Evolutionary conservation across 2,113 vertebrate species (phyloP).

Genomic region (Xerus inauris): DNA sequence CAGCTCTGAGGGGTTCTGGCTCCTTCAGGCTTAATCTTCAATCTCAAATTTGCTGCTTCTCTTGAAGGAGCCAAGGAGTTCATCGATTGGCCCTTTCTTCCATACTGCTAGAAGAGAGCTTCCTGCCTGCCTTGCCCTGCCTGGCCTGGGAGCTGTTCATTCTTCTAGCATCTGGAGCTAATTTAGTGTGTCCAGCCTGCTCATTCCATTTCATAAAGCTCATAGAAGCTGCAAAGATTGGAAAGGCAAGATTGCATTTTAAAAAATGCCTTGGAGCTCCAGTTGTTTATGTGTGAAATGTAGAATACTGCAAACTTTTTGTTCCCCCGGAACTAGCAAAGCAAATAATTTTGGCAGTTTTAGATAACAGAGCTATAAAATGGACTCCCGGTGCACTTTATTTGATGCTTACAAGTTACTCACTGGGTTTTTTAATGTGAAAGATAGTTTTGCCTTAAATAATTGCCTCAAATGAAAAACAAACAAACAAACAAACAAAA

Average conservation of each 20-base stretch:
- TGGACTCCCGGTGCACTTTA: conserved; percentile 30
- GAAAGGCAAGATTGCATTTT: neutral
- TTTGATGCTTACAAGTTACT: conserved; percentile 61
- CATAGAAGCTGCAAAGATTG: neutral
- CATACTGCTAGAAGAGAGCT: neutral
- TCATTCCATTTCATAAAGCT: neutral
- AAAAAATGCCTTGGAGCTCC: neutral
- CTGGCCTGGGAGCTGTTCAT: neutral
- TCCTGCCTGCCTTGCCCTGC: neutral
- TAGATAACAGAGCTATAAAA: conserved; percentile 47
- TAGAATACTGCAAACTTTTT: conserved; percentile 2
- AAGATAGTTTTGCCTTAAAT: conserved; percentile 68
- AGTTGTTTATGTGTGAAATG: neutral
- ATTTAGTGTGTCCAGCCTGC: neutral
- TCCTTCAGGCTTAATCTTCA: neutral
- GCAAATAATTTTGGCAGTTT: conserved; percentile 36
- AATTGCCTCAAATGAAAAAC: conserved; percentile 56
- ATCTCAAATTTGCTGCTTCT: neutral
- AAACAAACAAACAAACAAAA: neutral
- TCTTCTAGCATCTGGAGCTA: neutral
- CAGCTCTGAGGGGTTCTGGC: neutral
- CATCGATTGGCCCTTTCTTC: neutral
- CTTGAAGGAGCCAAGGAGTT: neutral
- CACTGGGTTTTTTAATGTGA: conserved; percentile 62
- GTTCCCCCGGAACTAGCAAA: neutral